Percentiles rank a stretch among this genome's conserved stretches.
Evolutionary conservation across 2,888 invertebrate genomes (phyloP).

Genomic region (Peribatodes rhomboidaria): DNA sequence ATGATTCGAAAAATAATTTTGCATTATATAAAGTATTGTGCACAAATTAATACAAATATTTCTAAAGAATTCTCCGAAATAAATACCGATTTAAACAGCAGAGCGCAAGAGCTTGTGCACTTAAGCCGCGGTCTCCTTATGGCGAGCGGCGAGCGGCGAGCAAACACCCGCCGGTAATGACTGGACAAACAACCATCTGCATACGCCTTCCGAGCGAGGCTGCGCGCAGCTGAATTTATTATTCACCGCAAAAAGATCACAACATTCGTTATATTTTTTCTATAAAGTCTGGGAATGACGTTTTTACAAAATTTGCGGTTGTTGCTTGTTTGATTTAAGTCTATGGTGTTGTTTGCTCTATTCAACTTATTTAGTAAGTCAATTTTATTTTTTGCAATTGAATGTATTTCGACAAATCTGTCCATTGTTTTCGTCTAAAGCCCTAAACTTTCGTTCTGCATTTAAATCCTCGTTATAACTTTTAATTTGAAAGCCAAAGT

Average conservation of each 20-base stretch:
- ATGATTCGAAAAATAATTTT: neutral
- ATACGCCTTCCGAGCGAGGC: conserved; percentile 69
- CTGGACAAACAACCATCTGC: conserved; percentile 88
- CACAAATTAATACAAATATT: neutral
- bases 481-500: neutral
- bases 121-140: conserved; percentile 47
- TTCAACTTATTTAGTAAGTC: neutral
- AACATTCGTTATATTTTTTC: conserved; percentile 24
- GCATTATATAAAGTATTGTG: neutral
- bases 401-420: no score
- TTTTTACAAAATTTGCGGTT: conserved; percentile 3
- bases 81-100: conserved; percentile 6
- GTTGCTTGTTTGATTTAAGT: neutral
- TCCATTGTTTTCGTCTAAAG: no score
- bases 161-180: conserved; percentile 83
- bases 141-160: conserved; percentile 45
- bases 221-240: conserved; percentile 46
- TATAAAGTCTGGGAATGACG: conserved; percentile 15
- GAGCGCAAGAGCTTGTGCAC: conserved; percentile 36
- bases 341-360: neutral
- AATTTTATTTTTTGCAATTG: neutral
- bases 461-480: neutral
- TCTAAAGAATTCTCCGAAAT: neutral
- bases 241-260: conserved; percentile 41
- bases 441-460: neutral